These are phyloP conservation scores for Zaprionus kolodkinae DNA, from an alignment of 1,140 invertebrate species.

Conservation along the genomic window DNA sequence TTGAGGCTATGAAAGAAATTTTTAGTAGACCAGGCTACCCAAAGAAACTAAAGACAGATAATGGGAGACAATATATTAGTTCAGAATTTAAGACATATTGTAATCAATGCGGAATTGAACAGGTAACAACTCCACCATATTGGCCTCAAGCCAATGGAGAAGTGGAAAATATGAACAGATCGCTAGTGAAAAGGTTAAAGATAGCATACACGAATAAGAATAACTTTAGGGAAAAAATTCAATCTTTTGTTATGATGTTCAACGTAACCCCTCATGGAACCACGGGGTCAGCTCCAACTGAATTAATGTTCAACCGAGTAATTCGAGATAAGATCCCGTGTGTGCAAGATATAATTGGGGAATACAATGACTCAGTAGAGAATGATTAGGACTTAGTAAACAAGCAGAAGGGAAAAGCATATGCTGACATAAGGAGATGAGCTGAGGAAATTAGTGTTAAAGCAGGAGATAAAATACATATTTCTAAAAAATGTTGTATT, in stretches of 20 bases:
- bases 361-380: too few relatives aligned
- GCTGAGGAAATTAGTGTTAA: too few relatives aligned
- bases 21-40: background rate
- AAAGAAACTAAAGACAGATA: background rate
- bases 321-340: conserved; percentile 39
- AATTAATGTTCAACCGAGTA: conserved; percentile 41
- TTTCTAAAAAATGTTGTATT: too few relatives aligned
- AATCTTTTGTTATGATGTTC: conserved; percentile 29
- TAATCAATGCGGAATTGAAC: background rate
- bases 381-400: too few relatives aligned
- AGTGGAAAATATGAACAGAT: background rate
- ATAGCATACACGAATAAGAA: conserved; percentile 15
- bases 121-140: background rate
- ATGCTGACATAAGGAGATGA: too few relatives aligned
- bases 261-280: conserved; percentile 28
- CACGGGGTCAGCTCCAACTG: too few relatives aligned
- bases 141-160: background rate
- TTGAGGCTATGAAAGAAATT: background rate
- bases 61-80: background rate
- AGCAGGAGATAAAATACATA: too few relatives aligned
- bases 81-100: background rate
- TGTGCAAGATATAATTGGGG: too few relatives aligned
- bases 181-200: conserved; percentile 10
- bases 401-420: too few relatives aligned
- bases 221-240: conserved; percentile 19